Evolutionary conservation across 2,888 invertebrate species (phyloP), one percentile per base, ranked within the genome.

Genomic region (Magallana nippona): DNA sequence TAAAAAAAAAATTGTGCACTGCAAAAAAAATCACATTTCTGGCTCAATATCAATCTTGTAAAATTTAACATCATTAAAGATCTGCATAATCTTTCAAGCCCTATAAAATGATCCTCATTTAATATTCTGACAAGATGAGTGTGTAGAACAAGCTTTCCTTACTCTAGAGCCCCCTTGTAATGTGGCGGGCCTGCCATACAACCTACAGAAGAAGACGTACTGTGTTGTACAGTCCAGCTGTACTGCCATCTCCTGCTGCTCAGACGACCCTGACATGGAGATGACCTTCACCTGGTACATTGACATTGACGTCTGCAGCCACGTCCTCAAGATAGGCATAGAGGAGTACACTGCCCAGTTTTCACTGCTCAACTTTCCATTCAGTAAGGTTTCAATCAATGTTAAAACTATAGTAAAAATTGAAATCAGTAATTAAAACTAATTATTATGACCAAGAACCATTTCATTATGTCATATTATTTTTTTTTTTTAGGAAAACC

Each of bases 251-350:
- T 82, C 82, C 27, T 82, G 82, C 22, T 82, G 82, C 55, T 56
- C 82, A 17, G 55, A 63, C 17, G 55, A 60, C 15, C 55, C 44
- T 17, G 82, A 63, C 13, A 58, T 60, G 56, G 71, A 55, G 15
- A 82, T 22, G 22, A 56, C 87, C 17, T 80, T 87, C 63, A 83
- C 81, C 3, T 84, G 84, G 44, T 87, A 82, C 79, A 57, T 87
- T 22, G 71, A 83, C 44, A 62, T 88, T 10, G 88, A 88, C 63
- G 81, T 84, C n/a, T 88, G 88, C 79, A 86, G 83, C 44, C 85
- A 86, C 78, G 55, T 81, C 17, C 80, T 88, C 15, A 83, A 63
- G 60, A 80, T 88, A 15, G 84, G 84, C 27, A 86, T 88, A 55
- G 87, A 87, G 63, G 83, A 84, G n/a, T 81, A 79, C 56, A 83